Conservation (phyloP, 2,113 vertebrate species). For the Brachyistius frenatus region DNA sequence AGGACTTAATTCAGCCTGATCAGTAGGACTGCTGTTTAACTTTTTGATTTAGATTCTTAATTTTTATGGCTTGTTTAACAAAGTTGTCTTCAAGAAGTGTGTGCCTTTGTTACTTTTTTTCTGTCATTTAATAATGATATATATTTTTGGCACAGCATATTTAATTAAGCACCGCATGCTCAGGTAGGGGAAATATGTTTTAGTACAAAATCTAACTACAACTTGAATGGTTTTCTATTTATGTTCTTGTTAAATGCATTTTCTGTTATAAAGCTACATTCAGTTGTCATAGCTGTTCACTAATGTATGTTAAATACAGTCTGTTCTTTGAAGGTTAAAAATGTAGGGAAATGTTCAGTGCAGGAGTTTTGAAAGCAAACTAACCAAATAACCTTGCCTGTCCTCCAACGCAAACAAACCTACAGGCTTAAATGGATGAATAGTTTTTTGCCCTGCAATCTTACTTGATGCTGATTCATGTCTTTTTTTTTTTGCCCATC, state of each 20-base stretch:
- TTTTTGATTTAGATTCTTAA: not conserved
- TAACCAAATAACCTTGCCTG: not conserved
- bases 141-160: not conserved
- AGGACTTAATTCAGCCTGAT: not conserved
- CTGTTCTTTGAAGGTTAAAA: constrained; percentile 1
- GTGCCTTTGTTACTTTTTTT: not conserved
- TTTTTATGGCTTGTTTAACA: not conserved
- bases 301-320: not conserved
- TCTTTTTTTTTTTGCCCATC: constrained; percentile 12
- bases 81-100: not conserved
- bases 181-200: not conserved
- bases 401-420: constrained; percentile 1
- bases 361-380: not conserved
- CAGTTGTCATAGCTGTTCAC: not conserved
- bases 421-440: not conserved
- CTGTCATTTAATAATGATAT: not conserved
- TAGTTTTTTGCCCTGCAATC: not conserved
- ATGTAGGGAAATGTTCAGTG: constrained; percentile 8
- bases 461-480: not conserved
- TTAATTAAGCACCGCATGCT: not conserved
- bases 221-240: not conserved
- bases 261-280: no score
- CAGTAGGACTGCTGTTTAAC: not conserved
- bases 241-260: not conserved
- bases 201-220: not conserved